Conservation (phyloP, 2,888 invertebrate genomes). For the Plagiodera versicolora region DNA sequence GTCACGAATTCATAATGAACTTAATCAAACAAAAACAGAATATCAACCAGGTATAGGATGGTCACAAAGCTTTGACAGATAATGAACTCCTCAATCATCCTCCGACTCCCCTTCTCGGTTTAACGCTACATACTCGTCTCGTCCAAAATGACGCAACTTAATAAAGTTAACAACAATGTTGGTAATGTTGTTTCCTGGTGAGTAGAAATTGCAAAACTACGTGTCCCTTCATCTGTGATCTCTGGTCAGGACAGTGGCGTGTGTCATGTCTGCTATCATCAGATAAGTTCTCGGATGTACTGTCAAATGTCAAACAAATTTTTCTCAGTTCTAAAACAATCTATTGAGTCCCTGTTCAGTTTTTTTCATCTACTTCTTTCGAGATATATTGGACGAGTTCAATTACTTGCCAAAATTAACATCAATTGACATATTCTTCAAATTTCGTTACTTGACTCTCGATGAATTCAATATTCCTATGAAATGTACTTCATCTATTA, state of each 20-base stretch:
- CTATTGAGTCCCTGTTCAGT: too few relatives aligned
- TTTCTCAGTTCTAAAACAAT: too few relatives aligned
- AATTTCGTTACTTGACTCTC: too few relatives aligned
- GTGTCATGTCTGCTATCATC: too few relatives aligned
- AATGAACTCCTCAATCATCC: slow-evolving; percentile 18
- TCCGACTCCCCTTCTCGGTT: background rate
- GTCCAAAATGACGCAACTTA: slow-evolving; percentile 24
- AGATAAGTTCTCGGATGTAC: too few relatives aligned
- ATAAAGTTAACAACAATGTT: slow-evolving; percentile 28
- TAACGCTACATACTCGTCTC: slow-evolving; percentile 3
- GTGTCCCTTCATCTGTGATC: slow-evolving; percentile 17
- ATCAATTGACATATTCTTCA: too few relatives aligned
- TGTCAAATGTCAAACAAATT: too few relatives aligned
- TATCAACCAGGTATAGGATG: slow-evolving; percentile 2
- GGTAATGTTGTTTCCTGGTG: slow-evolving; percentile 27
- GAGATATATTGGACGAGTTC: too few relatives aligned
- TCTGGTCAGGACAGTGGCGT: slow-evolving; percentile 10
- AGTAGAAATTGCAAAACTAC: slow-evolving; percentile 24
- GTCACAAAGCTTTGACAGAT: slow-evolving; percentile 9
- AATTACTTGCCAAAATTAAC: too few relatives aligned
- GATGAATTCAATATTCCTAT: too few relatives aligned
- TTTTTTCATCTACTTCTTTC: too few relatives aligned
- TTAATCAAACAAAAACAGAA: background rate
- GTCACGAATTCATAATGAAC: slow-evolving; percentile 3
- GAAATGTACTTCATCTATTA: too few relatives aligned